Evolutionary conservation across 2,888 invertebrate genomes (phyloP), one percentile per base, ranked within the genome.

Genomic region (Parelbella ahira): DNA sequence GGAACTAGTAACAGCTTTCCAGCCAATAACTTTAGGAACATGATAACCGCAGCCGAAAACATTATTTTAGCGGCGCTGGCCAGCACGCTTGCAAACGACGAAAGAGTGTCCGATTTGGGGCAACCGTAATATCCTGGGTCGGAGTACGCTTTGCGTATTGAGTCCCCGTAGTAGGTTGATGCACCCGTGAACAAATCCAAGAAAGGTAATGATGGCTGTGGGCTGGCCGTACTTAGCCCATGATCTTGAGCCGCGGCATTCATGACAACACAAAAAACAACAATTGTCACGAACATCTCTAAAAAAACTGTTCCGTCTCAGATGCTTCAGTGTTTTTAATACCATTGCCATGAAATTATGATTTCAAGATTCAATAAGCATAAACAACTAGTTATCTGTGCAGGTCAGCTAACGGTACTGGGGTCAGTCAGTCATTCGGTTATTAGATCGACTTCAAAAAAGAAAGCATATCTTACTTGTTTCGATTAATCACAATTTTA

Each of bases 31-130:
- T 88, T 88, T 11, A 88, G 49, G 45, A 84, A 63, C 11, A 74
- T 66, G 45, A 88, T 82, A 30, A 78, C 64, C 24, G 83, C 77
- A 12, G 71, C 77, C 1, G 88, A 82, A 47, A 88, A 53, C 76
- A 88, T 73, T 38, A 88, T 86, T 58, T 88, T 88, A 3, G 86
- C 84, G 20, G 83, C 81, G 50, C 80, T 88, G 2, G 77, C 77
- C 34, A 87, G 51, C 37, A 84, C 58, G 52, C 74, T 84, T 2
- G 87, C 86, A 38, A 84, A 72, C 4, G 82, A 74, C 13, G 80
- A 70, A 11, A 84, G 63, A 1, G 71, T 66, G 48, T 87, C 84
- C 4, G 71, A 51, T 50, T 80, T 78, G 10, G 78, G 77, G 47
- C 83, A 84, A 30, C 73, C 63, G 45, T 78, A 57, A 27, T 60